These are phyloP conservation scores for Fregata magnificens DNA, from an alignment of 2,113 vertebrate genomes.

Conservation along the genomic window DNA sequence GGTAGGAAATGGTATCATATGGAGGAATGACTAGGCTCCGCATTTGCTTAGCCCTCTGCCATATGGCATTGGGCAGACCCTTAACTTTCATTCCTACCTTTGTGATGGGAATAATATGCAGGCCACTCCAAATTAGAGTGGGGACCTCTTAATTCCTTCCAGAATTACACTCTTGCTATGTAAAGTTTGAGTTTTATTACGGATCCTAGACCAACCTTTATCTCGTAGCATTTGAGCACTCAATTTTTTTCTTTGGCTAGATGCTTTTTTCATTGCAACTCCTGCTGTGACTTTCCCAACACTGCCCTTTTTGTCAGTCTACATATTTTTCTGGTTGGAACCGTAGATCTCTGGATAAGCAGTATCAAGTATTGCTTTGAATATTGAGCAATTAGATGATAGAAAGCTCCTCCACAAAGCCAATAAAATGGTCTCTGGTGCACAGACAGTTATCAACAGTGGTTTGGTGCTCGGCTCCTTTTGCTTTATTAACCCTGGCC, in stretches of 20 bases:
- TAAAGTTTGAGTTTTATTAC: background rate
- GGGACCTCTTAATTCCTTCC: background rate
- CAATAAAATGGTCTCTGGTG: constrained; percentile 19
- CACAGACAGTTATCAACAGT: background rate
- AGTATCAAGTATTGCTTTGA: background rate
- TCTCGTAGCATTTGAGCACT: background rate
- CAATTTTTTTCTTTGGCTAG: background rate
- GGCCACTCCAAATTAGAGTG: background rate
- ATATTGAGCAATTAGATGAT: constrained; percentile 49
- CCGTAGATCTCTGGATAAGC: background rate
- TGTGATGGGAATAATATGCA: background rate
- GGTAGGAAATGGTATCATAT: background rate
- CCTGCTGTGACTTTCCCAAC: background rate
- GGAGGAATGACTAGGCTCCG: background rate
- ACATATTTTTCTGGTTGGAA: constrained; percentile 22
- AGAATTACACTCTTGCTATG: background rate
- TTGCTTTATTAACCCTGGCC: constrained; percentile 39
- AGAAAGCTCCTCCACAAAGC: background rate
- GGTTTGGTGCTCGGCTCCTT: constrained; percentile 39
- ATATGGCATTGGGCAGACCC: background rate
- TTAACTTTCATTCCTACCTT: background rate
- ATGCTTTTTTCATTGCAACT: background rate
- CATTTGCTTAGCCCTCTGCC: background rate
- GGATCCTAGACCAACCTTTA: background rate
- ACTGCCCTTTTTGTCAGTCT: background rate